phyloP scores from a whole-genome alignment of 2,113 vertebrate genomes.

The Sceloporus tristichus region DNA sequence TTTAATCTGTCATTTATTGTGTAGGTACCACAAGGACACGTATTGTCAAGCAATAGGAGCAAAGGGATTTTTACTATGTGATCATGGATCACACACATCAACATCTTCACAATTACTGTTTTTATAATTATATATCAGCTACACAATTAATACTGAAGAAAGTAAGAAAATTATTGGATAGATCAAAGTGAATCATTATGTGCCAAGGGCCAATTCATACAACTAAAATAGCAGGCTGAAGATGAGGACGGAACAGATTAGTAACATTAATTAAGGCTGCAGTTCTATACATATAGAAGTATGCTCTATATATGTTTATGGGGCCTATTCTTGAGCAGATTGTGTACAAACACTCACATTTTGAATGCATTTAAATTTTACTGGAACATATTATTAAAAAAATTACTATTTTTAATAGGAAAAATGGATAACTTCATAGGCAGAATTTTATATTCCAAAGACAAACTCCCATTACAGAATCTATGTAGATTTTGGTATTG shows the following conservation, averaged over 20 bases:
- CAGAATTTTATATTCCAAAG: background rate
- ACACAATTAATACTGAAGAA: constrained; percentile 16
- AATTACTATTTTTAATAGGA: background rate
- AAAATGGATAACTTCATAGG: background rate
- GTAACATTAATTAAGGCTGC: background rate
- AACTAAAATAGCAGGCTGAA: background rate
- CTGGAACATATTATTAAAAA: background rate
- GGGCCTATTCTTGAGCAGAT: background rate
- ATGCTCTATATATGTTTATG: background rate
- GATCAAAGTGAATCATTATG: background rate
- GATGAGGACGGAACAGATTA: background rate
- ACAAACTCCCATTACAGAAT: background rate
- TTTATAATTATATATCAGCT: background rate
- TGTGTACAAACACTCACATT: background rate
- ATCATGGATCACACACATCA: background rate
- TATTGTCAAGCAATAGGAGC: background rate
- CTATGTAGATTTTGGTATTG: background rate
- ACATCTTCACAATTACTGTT: background rate
- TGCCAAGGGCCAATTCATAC: background rate
- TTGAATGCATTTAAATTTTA: background rate
- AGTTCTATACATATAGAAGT: background rate
- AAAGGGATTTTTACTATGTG: background rate
- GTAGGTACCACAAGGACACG: background rate
- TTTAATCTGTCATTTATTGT: background rate
- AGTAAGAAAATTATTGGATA: background rate